Evolutionary conservation across 1,140 invertebrate species (phyloP).

Genomic region (Homalodisca vitripennis): DNA sequence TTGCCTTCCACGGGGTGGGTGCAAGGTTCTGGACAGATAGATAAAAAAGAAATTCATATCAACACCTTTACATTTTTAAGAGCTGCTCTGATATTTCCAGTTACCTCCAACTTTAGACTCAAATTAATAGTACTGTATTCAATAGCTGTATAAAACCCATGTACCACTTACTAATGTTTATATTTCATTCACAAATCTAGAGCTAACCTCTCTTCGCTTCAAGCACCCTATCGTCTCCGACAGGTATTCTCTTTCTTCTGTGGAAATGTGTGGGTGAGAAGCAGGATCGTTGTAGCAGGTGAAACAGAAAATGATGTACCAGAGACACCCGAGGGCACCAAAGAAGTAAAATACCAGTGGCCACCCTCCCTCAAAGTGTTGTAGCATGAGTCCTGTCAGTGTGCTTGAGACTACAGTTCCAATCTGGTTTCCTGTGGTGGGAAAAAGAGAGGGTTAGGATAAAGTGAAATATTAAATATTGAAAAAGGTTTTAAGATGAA

Average conservation of each 20-base stretch:
- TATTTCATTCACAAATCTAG: no score
- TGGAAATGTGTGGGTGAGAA: conserved; percentile 79
- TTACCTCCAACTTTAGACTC: no score
- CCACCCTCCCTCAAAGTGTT: conserved; percentile 51
- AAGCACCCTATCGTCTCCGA: conserved; percentile 36
- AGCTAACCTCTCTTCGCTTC: conserved; percentile 40
- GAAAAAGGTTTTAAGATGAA: no score
- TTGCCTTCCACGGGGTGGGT: conserved; percentile 66
- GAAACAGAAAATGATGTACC: conserved; percentile 59
- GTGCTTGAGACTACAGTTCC: conserved; percentile 53
- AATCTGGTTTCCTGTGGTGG: conserved; percentile 48
- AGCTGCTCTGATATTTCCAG: no score
- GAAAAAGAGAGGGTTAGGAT: no score
- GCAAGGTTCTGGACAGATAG: conserved; percentile 55
- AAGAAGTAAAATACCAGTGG: conserved; percentile 56
- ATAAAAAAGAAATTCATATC: no score
- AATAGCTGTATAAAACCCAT: no score
- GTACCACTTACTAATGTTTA: no score
- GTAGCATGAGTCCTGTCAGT: conserved; percentile 48
- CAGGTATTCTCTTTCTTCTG: conserved; percentile 74
- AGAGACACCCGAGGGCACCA: conserved; percentile 51
- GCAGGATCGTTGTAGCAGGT: conserved; percentile 75
- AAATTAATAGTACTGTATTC: no score
- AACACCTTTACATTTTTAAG: no score
- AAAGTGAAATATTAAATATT: no score